Conservation (phyloP, 2,113 vertebrate genomes). For the Pachypanchax playfairii region DNA sequence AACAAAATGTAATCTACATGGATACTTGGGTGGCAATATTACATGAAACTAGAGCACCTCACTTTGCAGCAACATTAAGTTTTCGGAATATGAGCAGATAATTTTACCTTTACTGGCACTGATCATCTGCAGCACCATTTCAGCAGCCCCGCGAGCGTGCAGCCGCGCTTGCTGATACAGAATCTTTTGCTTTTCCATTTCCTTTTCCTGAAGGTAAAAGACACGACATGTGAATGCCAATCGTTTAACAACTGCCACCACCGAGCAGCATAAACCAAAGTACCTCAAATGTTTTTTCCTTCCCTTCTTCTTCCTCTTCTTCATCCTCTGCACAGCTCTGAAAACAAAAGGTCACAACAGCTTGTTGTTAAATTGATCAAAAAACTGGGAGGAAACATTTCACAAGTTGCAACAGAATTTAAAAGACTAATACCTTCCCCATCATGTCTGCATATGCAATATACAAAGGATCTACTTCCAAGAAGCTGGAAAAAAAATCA, state of each 20-base stretch:
- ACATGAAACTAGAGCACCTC: no score
- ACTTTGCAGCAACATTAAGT: no score
- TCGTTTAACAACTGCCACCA: background rate
- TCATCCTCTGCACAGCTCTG: conserved; percentile 86
- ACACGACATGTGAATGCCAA: background rate
- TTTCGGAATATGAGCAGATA: no score
- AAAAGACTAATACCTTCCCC: conserved; percentile 87
- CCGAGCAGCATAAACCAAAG: background rate
- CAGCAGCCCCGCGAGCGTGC: conserved; percentile 93
- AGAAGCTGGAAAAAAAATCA: conserved; percentile 76
- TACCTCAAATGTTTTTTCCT: conserved; percentile 98
- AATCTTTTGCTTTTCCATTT: conserved; percentile 99
- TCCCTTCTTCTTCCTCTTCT: conserved; percentile 89
- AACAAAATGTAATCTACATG: no score
- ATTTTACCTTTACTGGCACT: conserved; percentile 92
- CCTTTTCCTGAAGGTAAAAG: conserved; percentile 87
- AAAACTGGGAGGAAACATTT: background rate
- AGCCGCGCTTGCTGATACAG: conserved; percentile 96
- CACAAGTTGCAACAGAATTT: background rate
- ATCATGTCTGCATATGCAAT: conserved; percentile 98
- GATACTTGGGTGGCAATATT: no score
- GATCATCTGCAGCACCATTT: conserved; percentile 99
- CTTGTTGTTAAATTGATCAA: background rate
- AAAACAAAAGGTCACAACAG: conserved; percentile 8
- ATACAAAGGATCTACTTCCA: conserved; percentile 93